Base-by-base conservation (phyloP, 2,888 invertebrate species). In the Ryuthela nishihirai region DNA sequence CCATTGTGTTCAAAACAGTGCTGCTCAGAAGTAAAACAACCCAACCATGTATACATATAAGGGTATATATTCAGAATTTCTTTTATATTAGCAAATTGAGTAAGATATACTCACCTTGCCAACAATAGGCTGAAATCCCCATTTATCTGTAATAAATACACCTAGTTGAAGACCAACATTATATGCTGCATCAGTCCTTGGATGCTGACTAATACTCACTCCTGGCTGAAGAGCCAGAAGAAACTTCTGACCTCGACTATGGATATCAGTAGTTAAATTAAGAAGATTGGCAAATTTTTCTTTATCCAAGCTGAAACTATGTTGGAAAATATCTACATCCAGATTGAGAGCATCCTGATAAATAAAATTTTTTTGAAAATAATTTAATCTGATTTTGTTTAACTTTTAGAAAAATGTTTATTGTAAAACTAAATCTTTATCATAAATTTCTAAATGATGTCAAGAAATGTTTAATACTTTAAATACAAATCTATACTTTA, bases 71-170 rank as follows among this genome's bases (percentile, higher is more conserved):
- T n/a, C n/a, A n/a, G n/a, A n/a, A n/a, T n/a, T n/a, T n/a, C n/a
- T n/a, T n/a, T n/a, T n/a, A n/a, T n/a, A n/a, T n/a, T n/a, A n/a
- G n/a, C n/a, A n/a, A n/a, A n/a, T n/a, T n/a, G n/a, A n/a, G n/a
- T n/a, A 7, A 20, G 36, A 39, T 45, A 41, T 12, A 12, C 17
- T 38, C 55, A 65, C 65, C 44, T 44, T 42, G 48, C 61, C 65
- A 29, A 58, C 44, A 18, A 64, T 24, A n/a, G 63, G 61, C 34
- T 46, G 42, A 41, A 54, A 49, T 24, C 62, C 54, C 44, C 64
- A 59, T 26, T 64, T 61, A 36, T 54, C 48, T 34, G 58, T 55
- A 7, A 65, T 39, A 32, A 65, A 64, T n/a, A 65, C 26, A n/a
- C 48, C 54, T 17, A 32, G 32, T 18, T 53, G 41, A 15, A 39